Evolutionary conservation across 1,140 invertebrate genomes (phyloP), one percentile per base, ranked within the genome.

Genomic region (Pectinophora gossypiella): DNA sequence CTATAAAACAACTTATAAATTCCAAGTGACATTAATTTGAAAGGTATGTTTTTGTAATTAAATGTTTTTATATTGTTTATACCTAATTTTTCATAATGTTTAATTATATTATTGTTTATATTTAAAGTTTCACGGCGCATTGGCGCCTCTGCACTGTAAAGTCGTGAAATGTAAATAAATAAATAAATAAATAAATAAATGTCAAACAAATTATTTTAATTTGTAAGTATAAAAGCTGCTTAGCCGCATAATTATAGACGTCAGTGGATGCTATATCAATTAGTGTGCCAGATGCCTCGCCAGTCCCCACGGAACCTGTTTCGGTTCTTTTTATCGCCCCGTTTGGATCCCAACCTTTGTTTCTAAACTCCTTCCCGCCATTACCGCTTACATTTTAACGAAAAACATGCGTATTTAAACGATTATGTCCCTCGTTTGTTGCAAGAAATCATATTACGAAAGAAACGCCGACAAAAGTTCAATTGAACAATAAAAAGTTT

Each of bases 241-340:
- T n/a, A 32, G 27, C 9, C 6, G 36, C 36, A 61, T 69, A 67
- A 72, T 77, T 74, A 70, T 55, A 66, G 72, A 73, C 62, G 57
- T 70, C 63, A 68, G 68, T 67, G 65, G 74, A 75, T 73, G 76
- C 66, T 55, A 71, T 77, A 72, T 83, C 74, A 82, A 81, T 83
- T 80, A 83, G 76, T 75, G 66, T 74, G 72, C 76, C 80, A 82
- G 78, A 82, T 83, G 79, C 75, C 73, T 71, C 16, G 9, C n/a
- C n/a, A n/a, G 68, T 69, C 68, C 59, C 71, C 65, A 27, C 60
- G 48, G 76, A 83, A 84, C 80, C 78, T 68, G 78, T 82, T 85
- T 72, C 64, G 69, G 59, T 48, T 56, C 68, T 69, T 78, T 68
- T 78, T 73, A 78, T 64, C 60, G 65, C 10, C 36, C 46, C 45